Evolutionary conservation across 2,113 vertebrate genomes (phyloP).

Genomic region (Petrocephalus microphthalmus): DNA sequence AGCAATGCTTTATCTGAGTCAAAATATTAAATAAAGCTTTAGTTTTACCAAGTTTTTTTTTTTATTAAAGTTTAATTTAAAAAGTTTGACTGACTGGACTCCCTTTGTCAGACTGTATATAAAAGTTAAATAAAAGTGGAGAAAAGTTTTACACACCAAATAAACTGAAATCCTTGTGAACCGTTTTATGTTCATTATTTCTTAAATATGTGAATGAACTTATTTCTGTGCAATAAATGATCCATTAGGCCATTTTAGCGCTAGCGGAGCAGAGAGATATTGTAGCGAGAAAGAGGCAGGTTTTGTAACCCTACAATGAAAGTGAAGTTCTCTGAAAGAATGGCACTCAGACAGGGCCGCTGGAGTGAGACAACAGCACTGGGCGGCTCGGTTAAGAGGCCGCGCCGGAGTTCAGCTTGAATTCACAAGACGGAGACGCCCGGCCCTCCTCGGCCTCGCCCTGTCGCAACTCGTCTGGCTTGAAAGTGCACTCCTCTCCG

Average conservation of each 20-base stretch:
- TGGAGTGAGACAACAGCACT: conserved; percentile 28
- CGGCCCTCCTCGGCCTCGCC: conserved; percentile 38
- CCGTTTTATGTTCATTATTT: background rate
- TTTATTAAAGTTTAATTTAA: background rate
- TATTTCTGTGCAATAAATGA: background rate
- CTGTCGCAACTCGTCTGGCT: conserved; percentile 31
- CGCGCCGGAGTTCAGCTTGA: conserved; percentile 45
- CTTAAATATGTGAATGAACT: background rate
- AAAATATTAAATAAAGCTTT: background rate
- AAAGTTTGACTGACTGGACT: background rate
- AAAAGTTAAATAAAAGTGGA: background rate
- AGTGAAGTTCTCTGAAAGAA: background rate
- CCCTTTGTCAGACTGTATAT: background rate
- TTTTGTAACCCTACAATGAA: background rate
- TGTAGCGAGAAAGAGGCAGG: background rate
- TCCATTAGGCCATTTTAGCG: background rate
- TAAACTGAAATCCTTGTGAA: background rate
- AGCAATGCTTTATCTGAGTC: background rate
- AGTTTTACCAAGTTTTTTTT: background rate
- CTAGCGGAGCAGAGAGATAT: background rate
- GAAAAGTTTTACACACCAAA: background rate
- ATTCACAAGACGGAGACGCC: conserved; percentile 45
- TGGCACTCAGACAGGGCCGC: conserved; percentile 26
- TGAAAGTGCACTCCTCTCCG: background rate
- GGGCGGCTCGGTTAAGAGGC: conserved; percentile 45